Conservation (phyloP, 1,140 invertebrate species). For the Zaprionus gabonicus region DNA sequence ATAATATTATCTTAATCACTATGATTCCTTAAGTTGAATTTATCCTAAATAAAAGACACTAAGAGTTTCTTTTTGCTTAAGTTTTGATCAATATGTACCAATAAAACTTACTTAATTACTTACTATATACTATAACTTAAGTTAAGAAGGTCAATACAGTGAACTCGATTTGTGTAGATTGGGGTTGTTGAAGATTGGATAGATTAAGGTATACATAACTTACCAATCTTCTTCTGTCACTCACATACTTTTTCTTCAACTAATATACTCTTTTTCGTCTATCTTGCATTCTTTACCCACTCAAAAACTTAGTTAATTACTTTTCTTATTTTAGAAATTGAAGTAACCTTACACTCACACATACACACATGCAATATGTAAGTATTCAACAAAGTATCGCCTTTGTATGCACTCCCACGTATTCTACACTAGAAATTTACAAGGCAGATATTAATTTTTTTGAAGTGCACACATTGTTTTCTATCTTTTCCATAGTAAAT, state of each 20-base stretch:
- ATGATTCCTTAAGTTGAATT: not conserved
- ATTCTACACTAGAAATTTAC: not conserved
- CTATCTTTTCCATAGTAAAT: not conserved
- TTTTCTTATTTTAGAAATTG: slow-evolving; percentile 1
- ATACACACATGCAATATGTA: not conserved
- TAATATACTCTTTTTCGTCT: not conserved
- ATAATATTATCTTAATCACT: not conserved
- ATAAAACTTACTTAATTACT: too few species aligned
- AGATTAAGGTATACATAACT: not conserved
- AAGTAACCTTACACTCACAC: not conserved
- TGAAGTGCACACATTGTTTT: not conserved
- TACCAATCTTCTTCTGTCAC: not conserved
- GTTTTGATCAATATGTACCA: too few species aligned
- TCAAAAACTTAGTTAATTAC: not conserved
- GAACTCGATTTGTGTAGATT: not conserved
- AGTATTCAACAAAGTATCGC: not conserved
- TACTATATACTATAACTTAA: too few species aligned
- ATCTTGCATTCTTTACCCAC: not conserved
- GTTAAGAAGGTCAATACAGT: not conserved
- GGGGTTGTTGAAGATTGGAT: not conserved
- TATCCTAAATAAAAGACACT: not conserved
- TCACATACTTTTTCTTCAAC: not conserved
- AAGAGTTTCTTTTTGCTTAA: not conserved
- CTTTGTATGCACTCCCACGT: not conserved
- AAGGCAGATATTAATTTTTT: not conserved